Conservation (phyloP, 1,140 invertebrate species). For the Lutraria rhynchaena region DNA sequence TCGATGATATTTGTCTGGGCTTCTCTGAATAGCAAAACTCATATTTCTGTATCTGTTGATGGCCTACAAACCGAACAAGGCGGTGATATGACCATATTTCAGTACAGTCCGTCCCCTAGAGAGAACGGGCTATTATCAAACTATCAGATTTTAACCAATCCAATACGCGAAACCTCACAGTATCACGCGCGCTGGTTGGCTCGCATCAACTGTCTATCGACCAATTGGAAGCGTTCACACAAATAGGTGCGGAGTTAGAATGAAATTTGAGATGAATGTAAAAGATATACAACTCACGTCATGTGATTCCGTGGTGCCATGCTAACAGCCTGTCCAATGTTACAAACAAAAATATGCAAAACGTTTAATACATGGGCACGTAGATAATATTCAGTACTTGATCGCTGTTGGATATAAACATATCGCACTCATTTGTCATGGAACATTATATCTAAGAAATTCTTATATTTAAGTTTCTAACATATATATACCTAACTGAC, state of each 20-base stretch:
- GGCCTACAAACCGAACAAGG: conserved; percentile 30
- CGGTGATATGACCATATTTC: conserved; percentile 53
- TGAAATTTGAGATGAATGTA: conserved; percentile 62
- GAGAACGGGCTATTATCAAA: conserved; percentile 48
- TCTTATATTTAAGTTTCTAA: too few species aligned
- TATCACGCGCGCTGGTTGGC: conserved; percentile 60
- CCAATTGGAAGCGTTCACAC: conserved; percentile 63
- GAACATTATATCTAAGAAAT: too few species aligned
- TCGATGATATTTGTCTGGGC: too few species aligned
- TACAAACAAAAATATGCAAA: conserved; percentile 15
- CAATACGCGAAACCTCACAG: conserved; percentile 42
- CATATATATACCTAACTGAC: neutral
- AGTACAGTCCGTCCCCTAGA: conserved; percentile 40
- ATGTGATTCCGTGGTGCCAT: conserved; percentile 41
- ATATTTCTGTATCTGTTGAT: conserved; percentile 35
- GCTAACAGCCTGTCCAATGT: conserved; percentile 56
- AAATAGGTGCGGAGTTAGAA: conserved; percentile 61
- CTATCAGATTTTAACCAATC: conserved; percentile 52
- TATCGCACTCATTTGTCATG: too few species aligned
- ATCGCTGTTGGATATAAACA: too few species aligned
- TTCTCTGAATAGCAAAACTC: neutral
- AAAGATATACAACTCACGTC: conserved; percentile 61
- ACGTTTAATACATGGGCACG: conserved; percentile 1
- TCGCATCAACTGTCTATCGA: conserved; percentile 33
- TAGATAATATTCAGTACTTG: too few species aligned